These are phyloP conservation scores for Meghimatium bilineatum DNA, from an alignment of 2,888 invertebrate genomes.

Conservation along the genomic window DNA sequence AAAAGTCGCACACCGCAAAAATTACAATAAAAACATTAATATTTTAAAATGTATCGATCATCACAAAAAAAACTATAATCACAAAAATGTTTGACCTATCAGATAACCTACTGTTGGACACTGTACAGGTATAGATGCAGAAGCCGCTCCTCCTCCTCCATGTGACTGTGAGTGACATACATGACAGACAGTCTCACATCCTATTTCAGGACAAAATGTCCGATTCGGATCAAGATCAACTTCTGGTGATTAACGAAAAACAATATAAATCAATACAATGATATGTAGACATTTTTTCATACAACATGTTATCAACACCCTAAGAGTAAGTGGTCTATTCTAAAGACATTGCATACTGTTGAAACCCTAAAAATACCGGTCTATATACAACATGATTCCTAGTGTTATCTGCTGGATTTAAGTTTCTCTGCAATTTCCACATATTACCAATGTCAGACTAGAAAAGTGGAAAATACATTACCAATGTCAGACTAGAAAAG, in stretches of 20 bases:
- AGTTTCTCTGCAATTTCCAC: too few species aligned
- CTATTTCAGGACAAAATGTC: constrained; percentile 95
- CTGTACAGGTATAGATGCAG: constrained; percentile 61
- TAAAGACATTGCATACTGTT: too few species aligned
- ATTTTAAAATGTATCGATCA: too few species aligned
- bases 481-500: too few species aligned
- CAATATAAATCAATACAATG: background rate
- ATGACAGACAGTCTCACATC: constrained; percentile 93
- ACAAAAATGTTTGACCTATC: background rate
- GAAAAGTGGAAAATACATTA: too few species aligned
- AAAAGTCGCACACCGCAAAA: too few species aligned
- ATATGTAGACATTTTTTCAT: background rate
- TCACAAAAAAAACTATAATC: background rate
- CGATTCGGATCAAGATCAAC: constrained; percentile 93
- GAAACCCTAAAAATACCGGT: too few species aligned
- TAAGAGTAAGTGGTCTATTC: too few species aligned
- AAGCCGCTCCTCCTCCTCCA: constrained; percentile 55
- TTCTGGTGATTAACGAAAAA: constrained; percentile 81
- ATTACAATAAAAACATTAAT: too few species aligned
- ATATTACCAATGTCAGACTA: too few species aligned
- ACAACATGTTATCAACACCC: background rate
- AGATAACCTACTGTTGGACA: constrained; percentile 70
- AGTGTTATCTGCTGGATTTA: too few species aligned
- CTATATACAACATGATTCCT: too few species aligned
- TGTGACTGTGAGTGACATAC: constrained; percentile 74